Conservation (phyloP, 2,888 invertebrate species). For the Coleophora deauratella region DNA sequence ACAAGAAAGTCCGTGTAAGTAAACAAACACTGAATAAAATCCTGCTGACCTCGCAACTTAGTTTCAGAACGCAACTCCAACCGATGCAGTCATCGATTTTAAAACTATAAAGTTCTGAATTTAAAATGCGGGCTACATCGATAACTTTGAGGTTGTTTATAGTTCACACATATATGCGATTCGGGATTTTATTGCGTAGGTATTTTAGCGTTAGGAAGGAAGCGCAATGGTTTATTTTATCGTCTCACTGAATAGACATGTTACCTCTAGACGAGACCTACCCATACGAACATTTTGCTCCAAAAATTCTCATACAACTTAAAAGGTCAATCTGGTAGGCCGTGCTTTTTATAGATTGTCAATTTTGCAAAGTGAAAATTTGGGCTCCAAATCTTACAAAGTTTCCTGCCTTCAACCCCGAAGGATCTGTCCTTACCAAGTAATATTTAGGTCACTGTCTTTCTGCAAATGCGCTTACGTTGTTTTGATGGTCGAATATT, state of each 20-base stretch:
- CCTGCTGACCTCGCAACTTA: constrained; percentile 31
- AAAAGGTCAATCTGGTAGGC: too few relatives aligned
- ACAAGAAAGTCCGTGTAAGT: too few relatives aligned
- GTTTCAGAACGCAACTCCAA: constrained; percentile 24
- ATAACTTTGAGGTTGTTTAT: constrained; percentile 15
- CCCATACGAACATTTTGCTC: too few relatives aligned
- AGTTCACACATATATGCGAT: constrained; percentile 7
- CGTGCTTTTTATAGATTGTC: too few relatives aligned
- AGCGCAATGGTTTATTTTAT: constrained; percentile 5
- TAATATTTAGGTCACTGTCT: too few relatives aligned
- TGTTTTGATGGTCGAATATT: constrained; percentile 3
- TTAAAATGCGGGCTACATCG: constrained; percentile 14
- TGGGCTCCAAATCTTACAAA: too few relatives aligned
- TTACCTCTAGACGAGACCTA: too few relatives aligned
- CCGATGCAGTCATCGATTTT: constrained; percentile 28
- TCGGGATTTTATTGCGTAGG: constrained; percentile 8
- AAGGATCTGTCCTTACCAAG: too few relatives aligned
- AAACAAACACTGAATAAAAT: constrained; percentile 34
- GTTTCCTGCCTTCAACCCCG: too few relatives aligned
- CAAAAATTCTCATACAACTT: too few relatives aligned
- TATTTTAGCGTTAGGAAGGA: constrained; percentile 8
- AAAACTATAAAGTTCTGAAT: constrained; percentile 13
- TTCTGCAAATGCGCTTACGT: constrained; percentile 2
- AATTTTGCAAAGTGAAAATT: too few relatives aligned
- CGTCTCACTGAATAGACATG: constrained; percentile 5